Conservation (phyloP, 2,888 invertebrate genomes). For the Pecten maximus region DNA sequence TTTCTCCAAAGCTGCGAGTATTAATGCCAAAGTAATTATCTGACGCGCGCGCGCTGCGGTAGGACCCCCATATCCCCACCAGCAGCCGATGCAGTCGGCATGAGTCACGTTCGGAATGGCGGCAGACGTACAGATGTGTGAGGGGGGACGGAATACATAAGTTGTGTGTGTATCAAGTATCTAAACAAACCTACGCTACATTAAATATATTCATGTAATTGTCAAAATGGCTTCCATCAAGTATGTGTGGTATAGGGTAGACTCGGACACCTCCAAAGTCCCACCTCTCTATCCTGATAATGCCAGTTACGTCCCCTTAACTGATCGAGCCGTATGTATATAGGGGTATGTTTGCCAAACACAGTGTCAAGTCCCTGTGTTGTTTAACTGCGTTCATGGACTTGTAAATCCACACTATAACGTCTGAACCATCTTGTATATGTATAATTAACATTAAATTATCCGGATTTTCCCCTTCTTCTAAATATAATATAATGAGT, state of each 20-base stretch:
- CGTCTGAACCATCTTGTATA: no score
- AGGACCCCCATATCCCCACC: not conserved
- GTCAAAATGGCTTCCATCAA: slow-evolving; percentile 17
- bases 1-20: slow-evolving; percentile 15
- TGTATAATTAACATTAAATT: no score
- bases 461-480: no score
- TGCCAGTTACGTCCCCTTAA: not conserved
- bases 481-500: no score
- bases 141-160: not conserved
- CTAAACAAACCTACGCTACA: slow-evolving; percentile 1
- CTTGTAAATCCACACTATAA: no score
- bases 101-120: not conserved
- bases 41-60: not conserved
- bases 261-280: no score
- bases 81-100: not conserved
- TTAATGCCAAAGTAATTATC: slow-evolving; percentile 32
- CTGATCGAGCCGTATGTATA: no score
- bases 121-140: not conserved
- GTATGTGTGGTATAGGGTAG: not conserved
- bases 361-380: no score
- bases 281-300: no score
- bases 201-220: not conserved
- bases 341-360: no score
- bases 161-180: not conserved
- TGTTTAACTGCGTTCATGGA: no score